phyloP scores from a whole-genome alignment of 1,140 invertebrate genomes.

The Portunus trituberculatus region DNA sequence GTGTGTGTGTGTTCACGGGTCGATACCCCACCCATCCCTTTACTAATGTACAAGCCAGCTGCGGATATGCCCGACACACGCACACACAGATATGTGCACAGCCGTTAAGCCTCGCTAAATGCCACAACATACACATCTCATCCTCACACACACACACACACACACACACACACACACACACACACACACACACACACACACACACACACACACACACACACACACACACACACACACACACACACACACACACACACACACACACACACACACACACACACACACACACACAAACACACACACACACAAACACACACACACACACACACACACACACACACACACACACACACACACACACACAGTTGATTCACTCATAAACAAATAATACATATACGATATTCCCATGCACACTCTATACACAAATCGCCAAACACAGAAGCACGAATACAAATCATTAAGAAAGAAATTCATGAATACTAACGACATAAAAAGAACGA shows the following conservation, averaged over 20 bases:
- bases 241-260: no score
- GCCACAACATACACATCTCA: conserved; percentile 5
- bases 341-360: background rate
- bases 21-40: background rate
- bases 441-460: no score
- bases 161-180: background rate
- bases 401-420: no score
- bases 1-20: conserved; percentile 32
- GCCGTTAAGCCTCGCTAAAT: background rate
- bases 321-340: background rate
- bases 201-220: no score
- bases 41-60: conserved; percentile 26
- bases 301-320: no score
- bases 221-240: no score
- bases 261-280: no score
- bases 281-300: no score
- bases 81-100: conserved; percentile 18
- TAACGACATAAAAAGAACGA: background rate
- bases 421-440: no score
- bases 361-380: background rate
- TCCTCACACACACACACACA: background rate
- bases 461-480: no score
- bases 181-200: conserved; percentile 25
- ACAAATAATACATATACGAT: no score
- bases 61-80: conserved; percentile 3